Evolutionary conservation across 1,140 invertebrate genomes (phyloP).

Genomic region (Sipha flava): DNA sequence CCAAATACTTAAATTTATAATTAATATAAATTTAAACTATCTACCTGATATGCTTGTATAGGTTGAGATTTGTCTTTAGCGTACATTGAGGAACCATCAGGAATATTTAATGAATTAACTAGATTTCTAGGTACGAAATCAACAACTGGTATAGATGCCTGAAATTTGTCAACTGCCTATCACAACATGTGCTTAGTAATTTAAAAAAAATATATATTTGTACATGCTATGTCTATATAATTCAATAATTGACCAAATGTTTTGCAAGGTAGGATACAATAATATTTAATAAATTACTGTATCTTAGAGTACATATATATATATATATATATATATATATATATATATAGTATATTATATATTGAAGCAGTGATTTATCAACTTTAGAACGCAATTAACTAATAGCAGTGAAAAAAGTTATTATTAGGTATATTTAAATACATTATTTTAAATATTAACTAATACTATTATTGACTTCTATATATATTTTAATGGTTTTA

Average conservation of each 20-base stretch:
- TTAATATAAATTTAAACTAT: background rate
- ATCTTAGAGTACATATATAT: background rate
- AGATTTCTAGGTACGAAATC: slow-evolving; percentile 30
- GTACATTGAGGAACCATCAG: slow-evolving; percentile 16
- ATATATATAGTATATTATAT: too few relatives aligned
- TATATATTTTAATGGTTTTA: too few relatives aligned
- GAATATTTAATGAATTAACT: background rate
- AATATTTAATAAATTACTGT: background rate
- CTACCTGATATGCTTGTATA: slow-evolving; percentile 32
- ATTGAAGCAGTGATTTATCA: background rate
- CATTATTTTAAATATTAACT: too few relatives aligned
- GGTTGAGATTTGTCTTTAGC: slow-evolving; percentile 27
- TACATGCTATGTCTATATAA: background rate
- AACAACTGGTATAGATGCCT: slow-evolving; percentile 7
- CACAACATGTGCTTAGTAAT: background rate
- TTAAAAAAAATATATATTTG: background rate
- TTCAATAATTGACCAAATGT: background rate
- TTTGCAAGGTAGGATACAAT: background rate
- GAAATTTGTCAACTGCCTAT: background rate
- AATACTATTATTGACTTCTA: too few relatives aligned
- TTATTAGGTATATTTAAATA: too few relatives aligned
- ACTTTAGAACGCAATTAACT: background rate
- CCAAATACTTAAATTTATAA: background rate
- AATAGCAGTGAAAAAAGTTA: too few relatives aligned
- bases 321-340: too few relatives aligned